phyloP scores from a whole-genome alignment of 1,140 invertebrate genomes.

The Gryon sp. region DNA sequence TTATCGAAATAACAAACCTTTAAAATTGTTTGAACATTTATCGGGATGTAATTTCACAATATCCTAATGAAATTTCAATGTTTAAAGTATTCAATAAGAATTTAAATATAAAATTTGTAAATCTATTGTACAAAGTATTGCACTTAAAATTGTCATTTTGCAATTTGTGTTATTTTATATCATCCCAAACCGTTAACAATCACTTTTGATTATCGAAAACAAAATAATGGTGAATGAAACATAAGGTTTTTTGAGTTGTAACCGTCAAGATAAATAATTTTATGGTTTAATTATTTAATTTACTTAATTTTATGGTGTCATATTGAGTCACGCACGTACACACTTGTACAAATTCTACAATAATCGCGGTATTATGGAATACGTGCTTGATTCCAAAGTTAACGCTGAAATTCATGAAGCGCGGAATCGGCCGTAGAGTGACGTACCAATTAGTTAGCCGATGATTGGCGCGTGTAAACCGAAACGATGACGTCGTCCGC shows the following conservation, averaged over 20 bases:
- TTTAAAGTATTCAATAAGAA: no score
- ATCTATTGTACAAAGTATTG: no score
- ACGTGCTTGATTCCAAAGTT: conserved; percentile 67
- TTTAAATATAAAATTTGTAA: no score
- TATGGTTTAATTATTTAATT: conserved; percentile 27
- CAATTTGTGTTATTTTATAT: no score
- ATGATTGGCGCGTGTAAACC: conserved; percentile 78
- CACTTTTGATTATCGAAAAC: no score
- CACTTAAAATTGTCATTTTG: no score
- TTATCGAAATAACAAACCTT: no score
- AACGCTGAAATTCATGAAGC: conserved; percentile 71
- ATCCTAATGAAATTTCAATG: no score
- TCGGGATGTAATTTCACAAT: no score
- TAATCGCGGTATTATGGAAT: conserved; percentile 72
- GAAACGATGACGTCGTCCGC: conserved; percentile 75
- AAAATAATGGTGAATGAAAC: not conserved
- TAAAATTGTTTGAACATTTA: no score
- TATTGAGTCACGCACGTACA: conserved; percentile 21
- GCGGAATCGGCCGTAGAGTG: conserved; percentile 73
- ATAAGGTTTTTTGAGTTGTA: not conserved
- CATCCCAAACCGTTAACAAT: no score
- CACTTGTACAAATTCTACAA: conserved; percentile 57
- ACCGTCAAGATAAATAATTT: not conserved
- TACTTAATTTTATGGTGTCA: conserved; percentile 40
- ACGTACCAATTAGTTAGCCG: conserved; percentile 74